These are phyloP conservation scores for Melanotaenia pygmaea DNA, from an alignment of 2,797 vertebrate genomes.

Conservation along the genomic window DNA sequence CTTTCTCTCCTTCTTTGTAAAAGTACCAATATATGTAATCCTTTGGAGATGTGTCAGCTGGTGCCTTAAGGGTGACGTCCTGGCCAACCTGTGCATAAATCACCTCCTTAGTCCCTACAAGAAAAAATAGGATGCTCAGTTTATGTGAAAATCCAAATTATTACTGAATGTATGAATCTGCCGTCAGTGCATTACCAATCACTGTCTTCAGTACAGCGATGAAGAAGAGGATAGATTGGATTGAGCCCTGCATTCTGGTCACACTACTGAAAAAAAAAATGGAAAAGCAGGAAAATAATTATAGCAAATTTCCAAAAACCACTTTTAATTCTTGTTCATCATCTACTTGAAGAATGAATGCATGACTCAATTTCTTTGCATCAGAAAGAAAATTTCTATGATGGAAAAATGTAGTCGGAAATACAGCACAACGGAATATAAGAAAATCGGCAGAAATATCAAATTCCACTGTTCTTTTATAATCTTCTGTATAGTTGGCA, in stretches of 20 bases:
- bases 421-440: neutral
- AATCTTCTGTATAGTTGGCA: neutral
- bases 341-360: too few species aligned
- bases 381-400: neutral
- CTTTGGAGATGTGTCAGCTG: accelerated
- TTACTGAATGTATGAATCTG: neutral
- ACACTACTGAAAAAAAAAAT: conserved; percentile 27
- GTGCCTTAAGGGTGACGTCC: neutral
- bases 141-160: conserved; percentile 3
- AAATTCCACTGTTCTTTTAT: neutral
- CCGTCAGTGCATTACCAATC: conserved; percentile 21
- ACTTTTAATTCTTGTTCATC: too few species aligned
- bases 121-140: conserved; percentile 13
- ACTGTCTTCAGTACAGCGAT: neutral
- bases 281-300: neutral
- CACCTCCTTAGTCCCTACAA: conserved; percentile 30
- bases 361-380: neutral
- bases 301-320: neutral
- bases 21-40: conserved; percentile 55
- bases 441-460: neutral
- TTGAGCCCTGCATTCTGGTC: conserved; percentile 44
- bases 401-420: neutral
- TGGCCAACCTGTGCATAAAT: conserved; percentile 58
- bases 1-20: accelerated
- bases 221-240: conserved; percentile 32